Base-by-base conservation (phyloP, 2,888 invertebrate genomes). In the Gandaritis pyraliata region DNA sequence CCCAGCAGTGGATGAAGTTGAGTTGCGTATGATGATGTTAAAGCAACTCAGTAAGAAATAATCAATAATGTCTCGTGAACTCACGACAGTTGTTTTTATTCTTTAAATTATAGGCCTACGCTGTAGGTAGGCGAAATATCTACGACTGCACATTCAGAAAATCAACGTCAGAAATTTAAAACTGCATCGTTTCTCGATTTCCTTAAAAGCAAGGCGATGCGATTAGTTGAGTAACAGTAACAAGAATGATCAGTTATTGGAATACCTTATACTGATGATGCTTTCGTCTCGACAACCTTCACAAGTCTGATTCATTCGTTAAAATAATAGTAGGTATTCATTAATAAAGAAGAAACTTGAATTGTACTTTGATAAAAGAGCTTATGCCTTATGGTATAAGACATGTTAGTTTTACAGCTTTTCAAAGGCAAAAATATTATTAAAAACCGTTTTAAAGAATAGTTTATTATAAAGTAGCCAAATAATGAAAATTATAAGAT, bases 261-360 rank as follows among this genome's bases (percentile, higher is more conserved):
- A 71, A 60, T 46, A 15, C 86, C 84, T 64, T 84, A 74, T 82
- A 79, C 59, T 79, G 81, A 67, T 58, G 60, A 67, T 70, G 65
- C 80, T 86, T 84, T 85, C 78, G 75, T 76, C 72, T 71, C 64
- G 64, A 53, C 72, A 82, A 80, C 87, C 87, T 85, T 85, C 80
- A 75, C 68, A 65, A 61, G 62, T 33, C 70, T 81, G 83, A 38
- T 70, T 80, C 82, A 83, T 70, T 81, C 83, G 81, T 47, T 13
- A 55, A 39, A 33, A 49, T 18, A 33, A 51, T 58, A 55, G 47
- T n/a, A n/a, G n/a, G n/a, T 51, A 58, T 56, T 59, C 50, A 51
- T 63, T 41, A 54, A 30, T 45, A 39, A n/a, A 8, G 1, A 12
- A 15, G 8, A 0, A 41, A 41, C 13, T 41, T 41, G 8, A 41